Percentiles rank a stretch among this genome's conserved stretches.
These are phyloP conservation scores for Acanthosepion lycidas DNA, from an alignment of 2,888 invertebrate species.

Conservation along the genomic window DNA sequence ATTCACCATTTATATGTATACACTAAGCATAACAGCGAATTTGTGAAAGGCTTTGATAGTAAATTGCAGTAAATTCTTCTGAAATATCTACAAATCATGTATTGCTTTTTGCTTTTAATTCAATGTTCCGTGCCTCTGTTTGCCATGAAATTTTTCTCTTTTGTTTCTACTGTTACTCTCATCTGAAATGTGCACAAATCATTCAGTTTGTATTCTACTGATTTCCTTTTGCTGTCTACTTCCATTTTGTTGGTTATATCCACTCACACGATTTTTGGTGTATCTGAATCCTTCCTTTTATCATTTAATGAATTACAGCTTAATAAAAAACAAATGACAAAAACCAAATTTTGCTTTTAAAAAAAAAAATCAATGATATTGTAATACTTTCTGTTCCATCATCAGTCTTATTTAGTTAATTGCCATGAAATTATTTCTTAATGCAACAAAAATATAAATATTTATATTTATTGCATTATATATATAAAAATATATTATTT, in stretches of 20 bases:
- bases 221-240: background rate
- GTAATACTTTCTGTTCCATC: too few species aligned
- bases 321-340: background rate
- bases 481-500: background rate
- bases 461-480: background rate
- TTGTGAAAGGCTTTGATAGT: background rate
- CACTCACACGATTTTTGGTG: background rate
- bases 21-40: background rate
- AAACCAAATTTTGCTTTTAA: background rate
- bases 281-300: background rate
- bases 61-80: background rate
- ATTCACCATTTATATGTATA: background rate
- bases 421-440: too few species aligned
- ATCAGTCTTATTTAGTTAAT: too few species aligned
- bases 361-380: too few species aligned
- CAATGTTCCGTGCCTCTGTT: slow-evolving; percentile 1
- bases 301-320: background rate
- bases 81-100: background rate
- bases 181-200: background rate
- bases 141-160: background rate
- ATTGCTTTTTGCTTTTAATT: background rate
- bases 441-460: too few species aligned
- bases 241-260: background rate
- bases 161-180: background rate
- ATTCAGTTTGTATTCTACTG: background rate